Conservation (phyloP, 2,888 invertebrate genomes). For the Sinhomidia bicolor region DNA sequence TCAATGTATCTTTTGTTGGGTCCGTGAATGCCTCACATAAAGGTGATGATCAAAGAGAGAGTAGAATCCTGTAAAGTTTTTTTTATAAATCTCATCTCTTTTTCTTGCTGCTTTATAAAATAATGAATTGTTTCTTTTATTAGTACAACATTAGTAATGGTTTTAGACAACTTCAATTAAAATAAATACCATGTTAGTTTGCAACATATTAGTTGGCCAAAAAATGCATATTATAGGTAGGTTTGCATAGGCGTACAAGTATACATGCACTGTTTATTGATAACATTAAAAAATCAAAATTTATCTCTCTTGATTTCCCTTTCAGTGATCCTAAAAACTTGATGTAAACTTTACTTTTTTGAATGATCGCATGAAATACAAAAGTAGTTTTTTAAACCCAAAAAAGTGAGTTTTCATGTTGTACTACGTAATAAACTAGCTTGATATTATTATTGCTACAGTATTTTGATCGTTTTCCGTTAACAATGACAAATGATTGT, state of each 20-base stretch:
- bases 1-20: background rate
- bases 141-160: constrained; percentile 7
- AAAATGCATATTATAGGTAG: background rate
- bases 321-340: background rate
- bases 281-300: no score
- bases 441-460: background rate
- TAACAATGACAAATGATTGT: background rate
- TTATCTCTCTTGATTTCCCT: background rate
- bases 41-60: background rate
- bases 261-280: no score
- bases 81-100: constrained; percentile 21
- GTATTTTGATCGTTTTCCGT: background rate
- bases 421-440: background rate
- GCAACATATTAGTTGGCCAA: constrained; percentile 23
- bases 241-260: no score
- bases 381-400: background rate
- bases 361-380: no score
- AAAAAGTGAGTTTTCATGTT: background rate
- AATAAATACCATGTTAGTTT: constrained; percentile 12
- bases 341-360: background rate
- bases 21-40: background rate
- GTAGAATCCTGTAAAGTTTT: constrained; percentile 13
- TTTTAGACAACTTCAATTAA: background rate
- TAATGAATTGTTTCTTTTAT: background rate
- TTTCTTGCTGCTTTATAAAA: background rate